Base-by-base conservation (phyloP, 2,113 vertebrate genomes). In the Zosterops borbonicus region DNA sequence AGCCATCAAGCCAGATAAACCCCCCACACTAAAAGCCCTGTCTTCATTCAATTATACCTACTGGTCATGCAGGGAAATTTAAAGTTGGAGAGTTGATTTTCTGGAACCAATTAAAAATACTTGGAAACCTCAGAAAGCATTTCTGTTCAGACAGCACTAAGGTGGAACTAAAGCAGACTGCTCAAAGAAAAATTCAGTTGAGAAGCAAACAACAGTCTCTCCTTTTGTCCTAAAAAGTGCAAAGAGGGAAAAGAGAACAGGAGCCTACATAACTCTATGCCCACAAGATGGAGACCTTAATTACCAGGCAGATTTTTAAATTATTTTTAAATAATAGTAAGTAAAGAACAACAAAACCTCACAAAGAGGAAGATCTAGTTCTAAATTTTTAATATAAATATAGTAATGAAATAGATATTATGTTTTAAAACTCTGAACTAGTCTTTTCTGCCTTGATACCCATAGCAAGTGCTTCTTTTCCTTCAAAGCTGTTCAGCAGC, bases 261-360 rank as follows among this genome's bases (percentile, higher is more conserved):
- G 4, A 9, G 0, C 5, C 11, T 33, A 28, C 6, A 3, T 24
- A 84, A 37, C 0, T 58, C 2, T 44, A 11, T 47, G 31, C 3
- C 27, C 23, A 33, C 6, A 77, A 68, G 20, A 25, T 22, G 11
- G 10, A 68, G 9, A 56, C 2, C 9, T 42, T 78, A 74, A 74
- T 64, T 39, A n/a, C 4, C 24, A 63, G 37, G 9, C 7, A 73
- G 9, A 6, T 53, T 52, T 71, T 49, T 5, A 53, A 84, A 44
- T 25, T 15, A 49, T 3, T 3, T 81, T 59, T 53, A 44, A 55
- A 33, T 33, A 29, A 44, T 7, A 77, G 11, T 18, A 39, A 68
- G 3, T n/a, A 37, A 86, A 73, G 11, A 58, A 27, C 15, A 91
- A 39, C 3, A 83, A 52, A 58, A 20, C 2, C 1, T 12, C 14